Percentiles rank a stretch among this genome's conserved stretches.
Evolutionary conservation across 2,888 invertebrate genomes (phyloP).

Genomic region (Tenthredo amoena): DNA sequence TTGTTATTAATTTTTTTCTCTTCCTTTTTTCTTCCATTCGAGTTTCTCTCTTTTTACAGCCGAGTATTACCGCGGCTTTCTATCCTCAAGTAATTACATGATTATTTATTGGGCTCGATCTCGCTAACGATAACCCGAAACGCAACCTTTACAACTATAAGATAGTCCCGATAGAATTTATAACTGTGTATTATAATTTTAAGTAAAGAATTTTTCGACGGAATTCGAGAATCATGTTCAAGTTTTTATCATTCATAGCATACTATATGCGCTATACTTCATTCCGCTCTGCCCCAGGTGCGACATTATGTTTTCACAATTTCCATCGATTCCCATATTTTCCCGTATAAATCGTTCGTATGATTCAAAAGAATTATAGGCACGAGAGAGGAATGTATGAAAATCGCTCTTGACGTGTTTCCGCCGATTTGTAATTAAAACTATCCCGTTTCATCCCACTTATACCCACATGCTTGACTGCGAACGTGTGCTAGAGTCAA

Average conservation of each 20-base stretch:
- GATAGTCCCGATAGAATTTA: background rate
- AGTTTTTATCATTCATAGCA: background rate
- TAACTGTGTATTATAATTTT: background rate
- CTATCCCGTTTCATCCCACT: background rate
- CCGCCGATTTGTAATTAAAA: slow-evolving; percentile 21
- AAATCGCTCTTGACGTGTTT: background rate
- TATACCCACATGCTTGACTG: background rate
- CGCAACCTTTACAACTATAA: slow-evolving; percentile 12
- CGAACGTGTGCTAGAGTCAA: background rate
- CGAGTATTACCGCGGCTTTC: background rate
- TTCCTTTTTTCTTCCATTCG: slow-evolving; percentile 49
- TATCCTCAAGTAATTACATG: slow-evolving; percentile 2
- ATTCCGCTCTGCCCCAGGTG: background rate
- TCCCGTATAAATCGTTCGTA: background rate
- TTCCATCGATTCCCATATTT: background rate
- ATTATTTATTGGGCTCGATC: slow-evolving; percentile 21
- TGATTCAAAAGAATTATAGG: background rate
- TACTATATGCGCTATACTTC: background rate
- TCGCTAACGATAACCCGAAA: slow-evolving; percentile 10
- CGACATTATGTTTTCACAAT: background rate
- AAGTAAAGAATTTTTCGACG: background rate
- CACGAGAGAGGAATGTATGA: background rate
- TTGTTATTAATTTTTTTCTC: slow-evolving; percentile 54
- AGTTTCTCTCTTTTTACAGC: background rate
- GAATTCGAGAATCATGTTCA: background rate